Evolutionary conservation across 2,113 vertebrate species (phyloP), one percentile per base, ranked within the genome.

Genomic region (Catagonus wagneri): DNA sequence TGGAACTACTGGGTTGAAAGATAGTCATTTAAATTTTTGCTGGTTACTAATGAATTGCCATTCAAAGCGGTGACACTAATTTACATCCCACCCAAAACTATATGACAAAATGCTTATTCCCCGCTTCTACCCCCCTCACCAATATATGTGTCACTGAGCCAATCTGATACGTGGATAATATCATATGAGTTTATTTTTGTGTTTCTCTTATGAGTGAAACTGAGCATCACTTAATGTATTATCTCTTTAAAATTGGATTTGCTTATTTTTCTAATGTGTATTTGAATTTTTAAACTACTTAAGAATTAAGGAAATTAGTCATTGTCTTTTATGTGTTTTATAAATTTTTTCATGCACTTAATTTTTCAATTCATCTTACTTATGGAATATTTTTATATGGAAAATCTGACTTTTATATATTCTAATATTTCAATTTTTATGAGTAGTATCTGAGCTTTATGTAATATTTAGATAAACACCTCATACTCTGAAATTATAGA

Each of bases 371-470:
- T 80, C 7, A 34, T 86, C 13, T 25, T 89, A 3, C 25, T 60
- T 61, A 87, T 84, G 22, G 17, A 74, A 54, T 71, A 34, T 65
- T 92, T 94, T 92, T 61, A 85, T 44, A 69, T 6, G 34, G 17
- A 87, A 86, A 74, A 13, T 61, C 60, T 93, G 68, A 88, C 15
- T 93, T 95, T 86, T 54, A 61, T 74, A 15, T 81, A 56, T 72
- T 75, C 32, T 65, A 81, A 81, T 63, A 83, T 86, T 83, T 85
- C 7, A 36, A 81, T 66, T 74, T 93, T 52, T 36, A 87, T 83
- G 79, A 89, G 66, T 75, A 44, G 29, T 79, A 75, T 60, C 52
- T 93, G 52, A 9, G 36, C 79, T 88, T 90, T 80, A 17, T 58
- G 60, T 88, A 10, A 52, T 80, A 71, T 7, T 74, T 58, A 84